These are phyloP conservation scores for Microctenopoma lineatum DNA, from an alignment of 2,797 vertebrate genomes.

Conservation along the genomic window DNA sequence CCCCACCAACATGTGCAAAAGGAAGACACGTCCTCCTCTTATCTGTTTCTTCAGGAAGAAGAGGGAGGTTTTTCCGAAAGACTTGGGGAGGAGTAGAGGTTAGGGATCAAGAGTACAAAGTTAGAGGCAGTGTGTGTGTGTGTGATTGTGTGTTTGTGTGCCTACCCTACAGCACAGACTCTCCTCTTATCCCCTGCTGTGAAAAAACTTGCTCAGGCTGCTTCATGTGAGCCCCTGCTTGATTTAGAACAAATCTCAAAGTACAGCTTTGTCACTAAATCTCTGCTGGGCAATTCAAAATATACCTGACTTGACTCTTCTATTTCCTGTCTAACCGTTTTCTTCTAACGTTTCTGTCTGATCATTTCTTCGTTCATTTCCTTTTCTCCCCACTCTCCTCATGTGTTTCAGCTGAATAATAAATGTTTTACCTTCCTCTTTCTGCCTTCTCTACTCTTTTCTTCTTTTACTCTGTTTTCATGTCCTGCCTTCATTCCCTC, in stretches of 20 bases:
- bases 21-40: conserved; percentile 12
- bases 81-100: conserved; percentile 22
- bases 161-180: conserved; percentile 18
- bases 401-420: neutral
- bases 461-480: conserved; percentile 20
- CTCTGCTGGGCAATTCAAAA: neutral
- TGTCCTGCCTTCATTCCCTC: conserved; percentile 16
- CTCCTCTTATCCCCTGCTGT: conserved; percentile 11
- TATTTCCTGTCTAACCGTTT: conserved; percentile 8
- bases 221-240: neutral
- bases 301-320: neutral
- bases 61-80: conserved; percentile 1
- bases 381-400: conserved; percentile 5
- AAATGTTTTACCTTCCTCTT: neutral
- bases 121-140: neutral
- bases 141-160: neutral
- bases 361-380: neutral
- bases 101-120: conserved; percentile 27
- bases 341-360: neutral
- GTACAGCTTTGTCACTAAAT: neutral
- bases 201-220: neutral
- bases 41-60: conserved; percentile 37
- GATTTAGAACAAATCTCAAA: conserved; percentile 25
- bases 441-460: conserved; percentile 6
- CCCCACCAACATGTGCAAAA: neutral